A percentile compares a stretch with the other conserved stretches of the same genome.
phyloP scores from a whole-genome alignment of 1,140 invertebrate species.

The Drosophila rufa region DNA sequence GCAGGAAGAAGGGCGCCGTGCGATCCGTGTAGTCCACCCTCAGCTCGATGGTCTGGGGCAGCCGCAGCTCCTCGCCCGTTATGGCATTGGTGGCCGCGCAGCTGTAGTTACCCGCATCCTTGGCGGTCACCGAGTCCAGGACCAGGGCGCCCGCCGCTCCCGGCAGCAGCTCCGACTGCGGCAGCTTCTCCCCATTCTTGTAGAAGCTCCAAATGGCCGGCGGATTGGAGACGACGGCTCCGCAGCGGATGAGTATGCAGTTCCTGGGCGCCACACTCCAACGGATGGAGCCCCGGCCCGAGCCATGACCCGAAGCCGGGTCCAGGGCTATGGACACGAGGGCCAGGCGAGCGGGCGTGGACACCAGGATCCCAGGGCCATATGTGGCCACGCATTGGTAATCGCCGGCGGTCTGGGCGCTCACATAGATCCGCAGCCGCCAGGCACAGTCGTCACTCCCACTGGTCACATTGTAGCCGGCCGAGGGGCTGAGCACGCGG shows the following conservation, averaged over 20 bases:
- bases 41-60: slow-evolving; percentile 85
- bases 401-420: slow-evolving; percentile 87
- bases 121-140: slow-evolving; percentile 86
- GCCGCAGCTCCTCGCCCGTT: slow-evolving; percentile 85
- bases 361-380: slow-evolving; percentile 91
- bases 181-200: slow-evolving; percentile 78
- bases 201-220: slow-evolving; percentile 83
- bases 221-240: slow-evolving; percentile 75
- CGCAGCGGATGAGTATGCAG: slow-evolving; percentile 78
- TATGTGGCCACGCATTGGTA: slow-evolving; percentile 93
- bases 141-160: slow-evolving; percentile 86
- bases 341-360: slow-evolving; percentile 90
- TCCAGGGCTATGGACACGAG: slow-evolving; percentile 87
- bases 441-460: slow-evolving; percentile 69
- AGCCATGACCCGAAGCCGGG: neutral
- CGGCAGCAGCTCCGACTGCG: slow-evolving; percentile 70
- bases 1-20: slow-evolving; percentile 86
- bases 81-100: slow-evolving; percentile 88
- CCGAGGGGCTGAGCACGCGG: slow-evolving; percentile 48
- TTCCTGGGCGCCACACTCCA: slow-evolving; percentile 83
- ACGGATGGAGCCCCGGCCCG: slow-evolving; percentile 41
- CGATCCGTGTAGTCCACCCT: slow-evolving; percentile 84
- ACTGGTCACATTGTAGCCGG: slow-evolving; percentile 75
- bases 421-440: slow-evolving; percentile 86
- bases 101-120: slow-evolving; percentile 87